Conservation (phyloP, 2,797 vertebrate species). For the Poecilia gillii region DNA sequence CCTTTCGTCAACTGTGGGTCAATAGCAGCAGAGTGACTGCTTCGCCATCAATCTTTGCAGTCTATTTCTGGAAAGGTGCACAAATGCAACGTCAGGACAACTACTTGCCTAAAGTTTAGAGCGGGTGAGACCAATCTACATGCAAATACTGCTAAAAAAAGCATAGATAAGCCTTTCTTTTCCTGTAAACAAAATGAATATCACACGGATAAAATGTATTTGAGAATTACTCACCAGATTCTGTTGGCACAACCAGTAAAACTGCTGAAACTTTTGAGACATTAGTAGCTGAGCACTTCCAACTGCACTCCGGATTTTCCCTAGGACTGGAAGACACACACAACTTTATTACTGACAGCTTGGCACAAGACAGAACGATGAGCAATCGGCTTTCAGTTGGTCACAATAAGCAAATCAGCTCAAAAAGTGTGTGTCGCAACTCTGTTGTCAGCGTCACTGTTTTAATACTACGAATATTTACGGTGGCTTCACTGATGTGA, state of each 20-base stretch:
- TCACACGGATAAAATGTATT: background rate
- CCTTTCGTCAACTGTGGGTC: slow-evolving; percentile 65
- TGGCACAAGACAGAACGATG: slow-evolving; percentile 38
- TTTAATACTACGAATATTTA: background rate
- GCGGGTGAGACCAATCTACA: slow-evolving; percentile 20
- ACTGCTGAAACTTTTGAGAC: slow-evolving; percentile 99
- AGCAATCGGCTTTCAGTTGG: slow-evolving; percentile 31
- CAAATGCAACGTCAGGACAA: slow-evolving; percentile 49
- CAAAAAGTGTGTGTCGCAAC: slow-evolving; percentile 25
- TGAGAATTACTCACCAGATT: slow-evolving; percentile 90
- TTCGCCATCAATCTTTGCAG: slow-evolving; percentile 60
- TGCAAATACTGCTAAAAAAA: slow-evolving; percentile 9
- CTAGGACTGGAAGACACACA: slow-evolving; percentile 83
- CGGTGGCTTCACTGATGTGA: background rate
- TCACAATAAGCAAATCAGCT: slow-evolving; percentile 48
- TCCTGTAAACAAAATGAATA: slow-evolving; percentile 3
- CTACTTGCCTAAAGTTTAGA: slow-evolving; percentile 27
- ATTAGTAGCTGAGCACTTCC: slow-evolving; percentile 96
- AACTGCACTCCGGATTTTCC: slow-evolving; percentile 94
- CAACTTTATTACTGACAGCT: slow-evolving; percentile 38
- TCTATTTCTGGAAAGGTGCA: slow-evolving; percentile 65
- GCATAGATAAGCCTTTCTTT: background rate
- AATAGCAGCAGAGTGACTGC: slow-evolving; percentile 51
- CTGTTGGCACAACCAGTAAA: slow-evolving; percentile 99
- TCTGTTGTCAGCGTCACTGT: background rate